Evolutionary conservation across 2,888 invertebrate species (phyloP).

Genomic region (Papilio gigon): DNA sequence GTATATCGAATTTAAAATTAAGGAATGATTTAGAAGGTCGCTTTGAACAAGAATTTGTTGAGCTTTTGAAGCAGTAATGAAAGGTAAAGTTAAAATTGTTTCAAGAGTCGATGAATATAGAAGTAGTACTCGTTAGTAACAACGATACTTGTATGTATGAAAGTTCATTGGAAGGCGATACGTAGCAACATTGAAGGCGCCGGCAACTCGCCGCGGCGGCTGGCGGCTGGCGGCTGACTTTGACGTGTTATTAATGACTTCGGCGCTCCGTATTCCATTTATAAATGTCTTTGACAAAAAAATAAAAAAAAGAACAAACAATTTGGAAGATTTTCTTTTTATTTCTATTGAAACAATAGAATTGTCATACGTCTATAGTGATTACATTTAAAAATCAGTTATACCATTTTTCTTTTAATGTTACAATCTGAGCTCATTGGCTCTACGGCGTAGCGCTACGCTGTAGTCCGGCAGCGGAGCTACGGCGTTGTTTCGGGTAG

Average conservation of each 20-base stretch:
- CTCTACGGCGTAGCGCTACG: not conserved
- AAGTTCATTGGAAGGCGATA: not conserved
- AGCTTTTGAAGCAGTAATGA: not conserved
- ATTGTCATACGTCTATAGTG: not conserved
- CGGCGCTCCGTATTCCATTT: slow-evolving; percentile 1
- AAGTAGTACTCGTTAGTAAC: not conserved
- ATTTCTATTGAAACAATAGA: not conserved
- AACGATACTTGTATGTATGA: not conserved
- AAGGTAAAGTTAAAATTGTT: not conserved
- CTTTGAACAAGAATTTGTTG: not conserved
- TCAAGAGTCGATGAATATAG: not conserved
- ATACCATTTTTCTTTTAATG: not conserved
- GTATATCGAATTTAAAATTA: not conserved
- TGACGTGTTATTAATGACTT: slow-evolving; percentile 27
- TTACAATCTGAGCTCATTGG: not conserved
- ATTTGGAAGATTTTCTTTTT: not conserved
- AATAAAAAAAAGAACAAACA: not conserved
- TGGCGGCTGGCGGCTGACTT: slow-evolving; percentile 1
- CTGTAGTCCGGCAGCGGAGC: no score
- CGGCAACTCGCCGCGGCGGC: not conserved
- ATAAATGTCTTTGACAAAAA: slow-evolving; percentile 13
- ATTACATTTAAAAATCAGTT: not conserved
- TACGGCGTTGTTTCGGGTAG: not conserved
- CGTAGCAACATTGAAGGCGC: not conserved
- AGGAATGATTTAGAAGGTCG: not conserved